Conservation (phyloP, 2,113 vertebrate species). For the Semicossyphus pulcher region DNA sequence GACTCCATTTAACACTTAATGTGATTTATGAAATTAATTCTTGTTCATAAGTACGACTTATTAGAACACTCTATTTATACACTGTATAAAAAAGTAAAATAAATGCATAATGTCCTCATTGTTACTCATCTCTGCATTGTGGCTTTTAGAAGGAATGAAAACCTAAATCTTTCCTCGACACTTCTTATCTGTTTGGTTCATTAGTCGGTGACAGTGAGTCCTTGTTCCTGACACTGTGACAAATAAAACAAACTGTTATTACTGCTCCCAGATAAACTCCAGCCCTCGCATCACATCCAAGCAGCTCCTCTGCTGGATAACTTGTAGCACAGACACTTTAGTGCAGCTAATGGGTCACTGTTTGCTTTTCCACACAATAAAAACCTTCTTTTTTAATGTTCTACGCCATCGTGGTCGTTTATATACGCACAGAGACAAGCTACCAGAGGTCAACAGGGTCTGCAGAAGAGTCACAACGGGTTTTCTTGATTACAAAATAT, state of each 20-base stretch:
- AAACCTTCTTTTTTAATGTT: constrained; percentile 31
- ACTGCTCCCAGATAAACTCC: constrained; percentile 14
- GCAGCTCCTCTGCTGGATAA: constrained; percentile 7
- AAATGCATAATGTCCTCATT: not conserved
- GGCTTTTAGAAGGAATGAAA: too few species aligned
- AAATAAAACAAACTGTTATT: constrained; percentile 12
- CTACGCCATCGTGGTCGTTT: not conserved
- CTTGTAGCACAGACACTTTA: constrained; percentile 15
- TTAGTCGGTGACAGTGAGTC: constrained; percentile 21
- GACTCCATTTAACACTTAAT: too few species aligned
- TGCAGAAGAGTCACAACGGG: not conserved
- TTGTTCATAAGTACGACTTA: too few species aligned
- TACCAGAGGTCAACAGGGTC: not conserved
- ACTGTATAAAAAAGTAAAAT: too few species aligned
- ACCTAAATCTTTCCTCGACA: too few species aligned
- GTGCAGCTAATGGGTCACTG: constrained; percentile 59
- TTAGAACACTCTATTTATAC: too few species aligned
- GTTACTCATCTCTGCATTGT: not conserved
- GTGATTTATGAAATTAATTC: too few species aligned
- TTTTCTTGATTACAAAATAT: not conserved
- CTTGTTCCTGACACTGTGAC: constrained; percentile 7
- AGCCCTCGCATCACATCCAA: not conserved
- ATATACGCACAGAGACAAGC: constrained; percentile 16
- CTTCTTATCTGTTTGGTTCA: constrained; percentile 31
- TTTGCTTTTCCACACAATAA: constrained; percentile 70